Evolutionary conservation across 2,797 vertebrate genomes (phyloP).

Genomic region (Carcharodon carcharias): DNA sequence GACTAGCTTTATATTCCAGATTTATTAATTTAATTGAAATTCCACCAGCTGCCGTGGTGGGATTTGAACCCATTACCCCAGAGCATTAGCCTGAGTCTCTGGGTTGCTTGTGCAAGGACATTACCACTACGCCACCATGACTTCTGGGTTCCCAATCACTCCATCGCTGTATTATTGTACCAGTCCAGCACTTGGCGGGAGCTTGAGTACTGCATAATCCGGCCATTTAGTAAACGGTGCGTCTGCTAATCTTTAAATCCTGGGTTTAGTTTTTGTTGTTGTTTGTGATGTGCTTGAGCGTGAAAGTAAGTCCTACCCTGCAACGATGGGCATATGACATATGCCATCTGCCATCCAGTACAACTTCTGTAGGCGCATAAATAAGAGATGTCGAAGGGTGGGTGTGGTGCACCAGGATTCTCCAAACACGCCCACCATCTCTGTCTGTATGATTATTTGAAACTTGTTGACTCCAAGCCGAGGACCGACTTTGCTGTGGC

Average conservation of each 20-base stretch:
- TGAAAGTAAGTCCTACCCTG: background rate
- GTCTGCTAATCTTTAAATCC: background rate
- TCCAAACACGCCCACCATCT: background rate
- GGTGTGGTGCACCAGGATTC: background rate
- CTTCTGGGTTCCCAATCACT: background rate
- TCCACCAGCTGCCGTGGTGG: no score
- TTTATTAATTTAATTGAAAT: no score
- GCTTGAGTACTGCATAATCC: background rate
- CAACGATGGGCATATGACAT: background rate
- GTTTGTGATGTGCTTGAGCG: background rate
- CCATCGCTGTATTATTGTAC: background rate
- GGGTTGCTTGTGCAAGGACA: no score
- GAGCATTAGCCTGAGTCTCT: no score
- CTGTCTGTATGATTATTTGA: background rate
- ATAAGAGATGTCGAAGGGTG: background rate
- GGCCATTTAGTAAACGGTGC: background rate
- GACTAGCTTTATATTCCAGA: no score
- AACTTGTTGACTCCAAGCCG: background rate
- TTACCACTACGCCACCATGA: no score
- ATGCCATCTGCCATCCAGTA: background rate
- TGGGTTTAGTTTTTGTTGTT: background rate
- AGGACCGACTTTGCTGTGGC: background rate
- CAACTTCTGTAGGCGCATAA: background rate
- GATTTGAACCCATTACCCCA: no score
- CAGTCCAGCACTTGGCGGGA: background rate